These are phyloP conservation scores for Falco naumanni DNA, from an alignment of 2,797 vertebrate species.

Conservation along the genomic window DNA sequence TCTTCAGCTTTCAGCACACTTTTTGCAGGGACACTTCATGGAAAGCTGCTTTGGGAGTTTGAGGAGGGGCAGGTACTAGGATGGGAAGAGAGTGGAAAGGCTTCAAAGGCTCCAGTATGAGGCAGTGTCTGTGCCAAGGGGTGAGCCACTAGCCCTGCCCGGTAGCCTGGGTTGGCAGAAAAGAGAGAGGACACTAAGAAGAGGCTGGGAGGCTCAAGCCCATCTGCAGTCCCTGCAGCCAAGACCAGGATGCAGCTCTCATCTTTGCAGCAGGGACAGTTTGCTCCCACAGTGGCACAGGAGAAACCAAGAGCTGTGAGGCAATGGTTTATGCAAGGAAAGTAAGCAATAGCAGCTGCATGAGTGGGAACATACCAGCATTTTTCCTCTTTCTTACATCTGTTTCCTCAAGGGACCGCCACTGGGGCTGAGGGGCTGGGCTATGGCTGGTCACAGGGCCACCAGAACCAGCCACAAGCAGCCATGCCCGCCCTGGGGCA, in stretches of 20 bases:
- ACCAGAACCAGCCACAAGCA: neutral
- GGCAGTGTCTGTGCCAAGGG: neutral
- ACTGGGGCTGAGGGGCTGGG: neutral
- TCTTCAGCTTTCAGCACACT: neutral
- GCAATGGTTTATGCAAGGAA: neutral
- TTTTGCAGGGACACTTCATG: neutral
- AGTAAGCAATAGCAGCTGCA: neutral
- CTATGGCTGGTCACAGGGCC: no score
- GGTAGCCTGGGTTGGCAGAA: neutral
- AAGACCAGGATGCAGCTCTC: neutral
- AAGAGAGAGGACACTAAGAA: neutral
- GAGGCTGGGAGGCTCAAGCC: neutral
- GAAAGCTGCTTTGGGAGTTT: neutral
- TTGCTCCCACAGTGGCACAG: neutral
- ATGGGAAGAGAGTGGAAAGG: neutral
- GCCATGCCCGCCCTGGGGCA: fast-evolving
- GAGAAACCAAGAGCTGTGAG: neutral
- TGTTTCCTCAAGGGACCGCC: fast-evolving
- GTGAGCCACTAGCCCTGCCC: neutral
- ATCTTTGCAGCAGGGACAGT: neutral
- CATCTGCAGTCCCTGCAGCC: neutral
- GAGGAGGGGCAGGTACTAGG: no score
- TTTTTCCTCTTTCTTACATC: neutral
- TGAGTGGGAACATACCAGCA: neutral
- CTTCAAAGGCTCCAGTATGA: neutral